Percentiles rank a stretch among this genome's conserved stretches.
Conservation (phyloP, 2,888 invertebrate species). For the Chloroclysta siterata region DNA sequence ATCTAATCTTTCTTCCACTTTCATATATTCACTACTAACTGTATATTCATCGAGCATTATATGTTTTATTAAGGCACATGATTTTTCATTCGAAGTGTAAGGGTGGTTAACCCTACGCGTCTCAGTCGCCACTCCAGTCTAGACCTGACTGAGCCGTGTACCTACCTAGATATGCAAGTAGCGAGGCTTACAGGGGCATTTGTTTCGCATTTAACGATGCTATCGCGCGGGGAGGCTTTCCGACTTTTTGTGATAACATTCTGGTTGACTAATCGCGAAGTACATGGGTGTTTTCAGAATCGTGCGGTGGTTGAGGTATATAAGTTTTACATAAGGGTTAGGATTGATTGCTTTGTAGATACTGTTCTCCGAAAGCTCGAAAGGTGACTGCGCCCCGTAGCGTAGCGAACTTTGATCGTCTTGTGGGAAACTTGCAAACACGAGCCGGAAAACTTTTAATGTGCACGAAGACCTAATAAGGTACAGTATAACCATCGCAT, state of each 20-base stretch:
- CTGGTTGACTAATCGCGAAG: constrained; percentile 22
- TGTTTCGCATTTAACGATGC: constrained; percentile 37
- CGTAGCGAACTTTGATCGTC: constrained; percentile 54
- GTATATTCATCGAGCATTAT: constrained; percentile 24
- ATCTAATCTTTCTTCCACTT: constrained; percentile 24
- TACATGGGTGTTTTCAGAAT: constrained; percentile 27
- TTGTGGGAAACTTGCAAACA: constrained; percentile 64
- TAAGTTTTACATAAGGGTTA: constrained; percentile 10
- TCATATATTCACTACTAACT: constrained; percentile 22
- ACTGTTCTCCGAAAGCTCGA: constrained; percentile 38
- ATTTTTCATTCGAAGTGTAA: constrained; percentile 12
- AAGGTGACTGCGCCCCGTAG: constrained; percentile 78
- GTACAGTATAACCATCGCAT: constrained; percentile 39
- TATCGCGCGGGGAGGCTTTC: constrained; percentile 31
- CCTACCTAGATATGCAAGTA: constrained; percentile 24
- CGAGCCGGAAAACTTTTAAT: constrained; percentile 59
- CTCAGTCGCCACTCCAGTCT: constrained; percentile 42
- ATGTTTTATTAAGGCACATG: constrained; percentile 13
- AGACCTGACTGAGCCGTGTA: constrained; percentile 38
- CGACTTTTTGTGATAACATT: constrained; percentile 30
- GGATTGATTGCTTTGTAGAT: constrained; percentile 30
- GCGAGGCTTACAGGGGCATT: constrained; percentile 35
- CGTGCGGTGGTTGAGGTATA: constrained; percentile 10
- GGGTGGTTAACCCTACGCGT: constrained; percentile 40
- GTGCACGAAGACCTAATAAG: constrained; percentile 54